A percentile compares a stretch with the other conserved stretches of the same genome.
These are phyloP conservation scores for Labeo rohita DNA, from an alignment of 2,113 vertebrate species.

Conservation along the genomic window DNA sequence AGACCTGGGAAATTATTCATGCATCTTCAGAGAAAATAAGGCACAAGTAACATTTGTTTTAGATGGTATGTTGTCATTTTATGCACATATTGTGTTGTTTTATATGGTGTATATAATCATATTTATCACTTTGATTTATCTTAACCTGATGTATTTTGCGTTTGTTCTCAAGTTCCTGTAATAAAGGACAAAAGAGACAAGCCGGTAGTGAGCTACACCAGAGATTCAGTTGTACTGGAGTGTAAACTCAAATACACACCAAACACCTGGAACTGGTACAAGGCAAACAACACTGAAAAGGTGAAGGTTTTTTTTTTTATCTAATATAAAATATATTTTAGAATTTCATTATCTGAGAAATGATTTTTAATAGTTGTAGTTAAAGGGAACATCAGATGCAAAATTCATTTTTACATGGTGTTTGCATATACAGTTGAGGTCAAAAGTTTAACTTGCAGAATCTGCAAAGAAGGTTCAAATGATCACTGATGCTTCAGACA, in stretches of 20 bases:
- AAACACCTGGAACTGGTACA: constrained; percentile 72
- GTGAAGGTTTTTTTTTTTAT: constrained; percentile 43
- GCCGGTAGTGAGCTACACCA: constrained; percentile 71
- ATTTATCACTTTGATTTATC: background rate
- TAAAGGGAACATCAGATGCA: background rate
- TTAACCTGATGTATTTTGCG: background rate
- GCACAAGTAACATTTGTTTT: constrained; percentile 67
- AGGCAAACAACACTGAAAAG: constrained; percentile 68
- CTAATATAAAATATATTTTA: background rate
- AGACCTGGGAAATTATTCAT: constrained; percentile 72
- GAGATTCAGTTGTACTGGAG: constrained; percentile 65
- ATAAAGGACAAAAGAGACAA: constrained; percentile 68
- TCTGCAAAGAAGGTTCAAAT: too few relatives aligned
- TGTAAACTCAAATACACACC: constrained; percentile 68
- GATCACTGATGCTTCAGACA: too few relatives aligned
- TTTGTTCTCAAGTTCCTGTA: constrained; percentile 63
- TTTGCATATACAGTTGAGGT: too few relatives aligned
- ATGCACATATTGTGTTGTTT: background rate
- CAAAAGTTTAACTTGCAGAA: too few relatives aligned
- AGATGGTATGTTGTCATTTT: constrained; percentile 63
- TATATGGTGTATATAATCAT: background rate
- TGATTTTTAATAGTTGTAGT: background rate
- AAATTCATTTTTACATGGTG: too few relatives aligned
- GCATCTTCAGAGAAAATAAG: constrained; percentile 65
- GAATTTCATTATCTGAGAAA: background rate